Evolutionary conservation across 2,888 invertebrate species (phyloP).

Genomic region (Rapana venosa): DNA sequence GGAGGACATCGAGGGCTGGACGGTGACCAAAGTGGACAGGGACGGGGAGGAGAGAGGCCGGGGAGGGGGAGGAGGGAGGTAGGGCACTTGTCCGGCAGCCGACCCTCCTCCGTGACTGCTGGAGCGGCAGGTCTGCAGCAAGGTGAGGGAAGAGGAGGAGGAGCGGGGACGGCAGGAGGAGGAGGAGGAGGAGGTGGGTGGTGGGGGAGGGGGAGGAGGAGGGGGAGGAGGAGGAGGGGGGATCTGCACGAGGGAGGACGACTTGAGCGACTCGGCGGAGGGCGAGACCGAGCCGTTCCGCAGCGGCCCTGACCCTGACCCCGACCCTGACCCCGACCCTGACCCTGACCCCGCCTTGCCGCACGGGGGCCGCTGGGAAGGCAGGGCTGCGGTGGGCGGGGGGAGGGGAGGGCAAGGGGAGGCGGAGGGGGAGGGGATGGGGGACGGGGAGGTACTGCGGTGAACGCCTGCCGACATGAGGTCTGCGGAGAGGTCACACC

Average conservation of each 20-base stretch:
- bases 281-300: slow-evolving; percentile 6
- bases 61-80: slow-evolving; percentile 10
- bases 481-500: background rate
- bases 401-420: background rate
- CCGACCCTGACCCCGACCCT: background rate
- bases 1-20: slow-evolving; percentile 7
- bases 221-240: background rate
- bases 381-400: background rate
- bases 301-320: background rate
- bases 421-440: background rate
- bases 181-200: background rate
- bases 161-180: background rate
- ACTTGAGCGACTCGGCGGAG: slow-evolving; percentile 25
- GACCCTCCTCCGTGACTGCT: background rate
- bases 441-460: slow-evolving; percentile 26
- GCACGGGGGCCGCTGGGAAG: background rate
- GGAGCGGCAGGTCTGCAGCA: slow-evolving; percentile 7
- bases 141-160: slow-evolving; percentile 25
- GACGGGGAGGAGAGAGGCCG: slow-evolving; percentile 20
- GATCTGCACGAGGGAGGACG: background rate
- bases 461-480: slow-evolving; percentile 27
- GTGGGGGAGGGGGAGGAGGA: background rate
- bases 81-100: background rate
- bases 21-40: slow-evolving; percentile 11
- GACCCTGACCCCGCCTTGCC: slow-evolving; percentile 1